Evolutionary conservation across 2,113 vertebrate species (phyloP), one percentile per base, ranked within the genome.

Genomic region (Rafetus swinhoei): DNA sequence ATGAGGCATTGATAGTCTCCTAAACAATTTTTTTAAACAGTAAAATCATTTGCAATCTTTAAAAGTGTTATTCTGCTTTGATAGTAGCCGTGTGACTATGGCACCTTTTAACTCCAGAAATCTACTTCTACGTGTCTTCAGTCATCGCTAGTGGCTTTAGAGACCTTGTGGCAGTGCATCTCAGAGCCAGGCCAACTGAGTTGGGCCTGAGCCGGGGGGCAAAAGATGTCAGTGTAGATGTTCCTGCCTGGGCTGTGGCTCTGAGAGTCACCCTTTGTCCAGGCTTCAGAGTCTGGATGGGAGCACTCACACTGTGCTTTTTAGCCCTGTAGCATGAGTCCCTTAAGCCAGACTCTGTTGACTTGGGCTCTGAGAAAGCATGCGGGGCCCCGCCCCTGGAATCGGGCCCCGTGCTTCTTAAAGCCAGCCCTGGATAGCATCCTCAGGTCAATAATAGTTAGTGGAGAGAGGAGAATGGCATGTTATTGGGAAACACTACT

Each of bases 11-110:
- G 21, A 77, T 1, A 60, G 16, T 14, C 14, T 85, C 90, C 45
- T 72, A 22, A 82, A 80, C 13, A 0, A 3, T 13, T 60, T 60
- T 60, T 53, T 84, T 84, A 6, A 86, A 82, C 90, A 50, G 2
- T 7, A 35, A 65, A n/a, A 3, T 14, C 5, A 7, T 62, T 0
- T 25, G 21, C 4, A 55, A 3, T 8, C 2, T 55, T 60, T 56
- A 14, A 85, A 45, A 85, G 82, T 2, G 3, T 27, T 86, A 1
- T 13, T 85, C 35, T 72, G 5, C 50, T 84, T 91, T 65, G 50
- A 53, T 85, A 55, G 1, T 45, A 7, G 2, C 2, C 29, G 32
- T 21, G 27, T 12, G 54, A 74, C 13, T 81, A 2, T 62, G 6
- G 1, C 1, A 79, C 29, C 62, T 32, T 89, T 89, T 27, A 65